These are phyloP conservation scores for Xyrichtys novacula DNA, from an alignment of 2,797 vertebrate species.

Conservation along the genomic window DNA sequence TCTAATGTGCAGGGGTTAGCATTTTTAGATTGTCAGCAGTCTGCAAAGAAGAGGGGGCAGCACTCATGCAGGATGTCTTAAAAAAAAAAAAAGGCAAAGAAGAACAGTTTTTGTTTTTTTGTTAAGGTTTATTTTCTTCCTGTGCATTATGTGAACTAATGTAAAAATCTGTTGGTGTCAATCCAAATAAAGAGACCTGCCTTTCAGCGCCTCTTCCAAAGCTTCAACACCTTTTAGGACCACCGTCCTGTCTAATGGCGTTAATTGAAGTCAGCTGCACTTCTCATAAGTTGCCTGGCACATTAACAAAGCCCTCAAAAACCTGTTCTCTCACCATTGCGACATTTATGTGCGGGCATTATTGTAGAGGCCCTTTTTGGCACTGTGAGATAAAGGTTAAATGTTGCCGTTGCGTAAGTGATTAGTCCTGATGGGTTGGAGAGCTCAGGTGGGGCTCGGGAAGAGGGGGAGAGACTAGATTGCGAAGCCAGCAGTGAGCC, in stretches of 20 bases:
- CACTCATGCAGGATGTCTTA: conserved; percentile 29
- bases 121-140: conserved; percentile 26
- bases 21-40: conserved; percentile 45
- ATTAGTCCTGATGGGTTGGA: conserved; percentile 73
- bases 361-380: conserved; percentile 64
- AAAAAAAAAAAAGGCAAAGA: conserved; percentile 51
- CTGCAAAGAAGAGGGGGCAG: conserved; percentile 7
- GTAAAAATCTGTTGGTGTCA: conserved; percentile 57
- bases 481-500: conserved; percentile 58
- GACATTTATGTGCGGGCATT: conserved; percentile 32
- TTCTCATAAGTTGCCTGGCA: conserved; percentile 60
- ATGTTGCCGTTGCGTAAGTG: conserved; percentile 61
- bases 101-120: conserved; percentile 41
- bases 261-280: conserved; percentile 81
- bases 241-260: conserved; percentile 67
- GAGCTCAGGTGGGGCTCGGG: conserved; percentile 69
- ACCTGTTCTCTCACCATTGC: conserved; percentile 32
- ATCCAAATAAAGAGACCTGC: conserved; percentile 74
- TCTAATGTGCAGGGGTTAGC: conserved; percentile 29
- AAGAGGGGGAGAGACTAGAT: conserved; percentile 46
- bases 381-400: conserved; percentile 74
- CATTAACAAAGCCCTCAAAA: conserved; percentile 58
- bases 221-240: conserved; percentile 70
- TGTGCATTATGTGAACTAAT: conserved; percentile 55
- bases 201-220: conserved; percentile 68